Base-by-base conservation (phyloP, 2,113 vertebrate species). In the Antigone vipio region DNA sequence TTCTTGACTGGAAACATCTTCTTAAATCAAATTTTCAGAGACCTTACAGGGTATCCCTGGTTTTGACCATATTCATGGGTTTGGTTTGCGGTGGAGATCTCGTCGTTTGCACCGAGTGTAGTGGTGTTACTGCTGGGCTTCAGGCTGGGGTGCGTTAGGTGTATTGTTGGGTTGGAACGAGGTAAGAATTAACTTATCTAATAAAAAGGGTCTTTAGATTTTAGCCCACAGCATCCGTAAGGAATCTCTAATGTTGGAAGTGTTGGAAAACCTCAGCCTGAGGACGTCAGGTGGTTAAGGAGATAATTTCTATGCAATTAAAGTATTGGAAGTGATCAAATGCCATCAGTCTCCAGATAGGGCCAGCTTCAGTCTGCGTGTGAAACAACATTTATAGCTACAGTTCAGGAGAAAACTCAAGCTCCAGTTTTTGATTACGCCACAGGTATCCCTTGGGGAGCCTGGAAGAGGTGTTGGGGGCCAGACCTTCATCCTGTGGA, bases 1-100 rank as follows among this genome's bases (percentile, higher is more conserved):
- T 52, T 56, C 42, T 89, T 34, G 17, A 8, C 26, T 68, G 62
- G 40, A 21, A 75, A 11, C 23, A 27, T 3, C 23, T 22, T 64
- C 35, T 69, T 32, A 18, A 84, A 50, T 52, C 15, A 16, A 5
- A 20, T 56, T 56, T 47, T 40, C 16, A 8, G 49, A 56, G 68
- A 35, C 6, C 12, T 73, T 45, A 14, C 10, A 27, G 20, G 42
- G 9, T 18, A 11, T 40, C 27, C 50, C 53, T 62, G 79, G 4
- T 56, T 66, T 75, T 83, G 75, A 27, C 18, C 9, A 1, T 8
- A 1, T 12, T 53, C 0, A 0, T 66, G 59, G 40, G 9, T 68
- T 63, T 64, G 30, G 24, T 73, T 53, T 59, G 81, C 32, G 32
- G 21, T 20, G 59, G 49, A 10, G 77, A 15, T 67, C 50, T 13